A percentile compares a stretch with the other conserved stretches of the same genome.
phyloP scores from a whole-genome alignment of 2,797 vertebrate species.

The Gambelia wislizenii region DNA sequence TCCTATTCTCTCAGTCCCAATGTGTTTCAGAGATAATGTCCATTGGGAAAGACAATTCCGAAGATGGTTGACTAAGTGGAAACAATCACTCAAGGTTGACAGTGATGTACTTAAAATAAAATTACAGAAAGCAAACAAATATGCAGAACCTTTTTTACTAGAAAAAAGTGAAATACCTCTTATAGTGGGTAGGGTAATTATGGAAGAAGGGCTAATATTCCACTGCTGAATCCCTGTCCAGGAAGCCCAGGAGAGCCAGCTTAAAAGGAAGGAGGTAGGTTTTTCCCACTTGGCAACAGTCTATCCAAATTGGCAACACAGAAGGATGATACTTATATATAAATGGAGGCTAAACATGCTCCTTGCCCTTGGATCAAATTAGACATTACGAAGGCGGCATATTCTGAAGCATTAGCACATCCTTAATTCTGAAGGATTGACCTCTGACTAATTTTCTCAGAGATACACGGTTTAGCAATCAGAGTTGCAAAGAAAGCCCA shows the following conservation, averaged over 20 bases:
- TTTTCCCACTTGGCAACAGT: neutral
- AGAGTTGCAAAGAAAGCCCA: too few species aligned
- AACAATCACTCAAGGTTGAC: constrained; percentile 48
- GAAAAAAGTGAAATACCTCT: constrained; percentile 26
- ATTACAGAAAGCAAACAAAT: constrained; percentile 48
- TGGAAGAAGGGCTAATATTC: neutral
- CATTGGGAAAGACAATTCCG: constrained; percentile 52
- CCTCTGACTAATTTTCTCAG: too few species aligned
- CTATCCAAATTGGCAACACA: neutral
- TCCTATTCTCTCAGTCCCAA: constrained; percentile 28
- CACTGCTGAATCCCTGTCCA: neutral
- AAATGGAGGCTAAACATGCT: neutral
- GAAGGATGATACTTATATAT: neutral
- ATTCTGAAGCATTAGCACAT: too few species aligned
- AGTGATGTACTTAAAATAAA: constrained; percentile 44
- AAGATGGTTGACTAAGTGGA: constrained; percentile 59
- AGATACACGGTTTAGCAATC: too few species aligned
- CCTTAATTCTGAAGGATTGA: too few species aligned
- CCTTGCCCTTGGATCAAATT: too few species aligned
- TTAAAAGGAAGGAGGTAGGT: neutral
- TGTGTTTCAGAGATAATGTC: constrained; percentile 52
- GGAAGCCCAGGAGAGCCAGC: neutral
- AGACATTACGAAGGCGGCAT: too few species aligned
- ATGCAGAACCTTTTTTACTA: neutral
- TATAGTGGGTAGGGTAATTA: too few species aligned